Conservation (phyloP, 2,888 invertebrate genomes). For the Spodoptera exigua region DNA sequence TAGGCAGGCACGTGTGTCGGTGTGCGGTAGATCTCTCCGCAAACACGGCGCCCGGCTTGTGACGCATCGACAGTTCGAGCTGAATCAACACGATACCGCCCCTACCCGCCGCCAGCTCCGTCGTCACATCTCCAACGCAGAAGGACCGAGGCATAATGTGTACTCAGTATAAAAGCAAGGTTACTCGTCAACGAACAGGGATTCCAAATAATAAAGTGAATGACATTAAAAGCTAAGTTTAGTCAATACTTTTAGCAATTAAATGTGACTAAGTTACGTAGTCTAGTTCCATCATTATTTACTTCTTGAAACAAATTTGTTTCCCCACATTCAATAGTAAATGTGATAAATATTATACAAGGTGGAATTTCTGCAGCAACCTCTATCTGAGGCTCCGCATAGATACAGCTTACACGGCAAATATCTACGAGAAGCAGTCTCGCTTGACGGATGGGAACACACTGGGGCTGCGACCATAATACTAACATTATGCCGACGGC, state of each 20-base stretch:
- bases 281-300: too few species aligned
- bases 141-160: conserved; percentile 1
- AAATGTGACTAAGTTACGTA: too few species aligned
- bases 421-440: conserved; percentile 46
- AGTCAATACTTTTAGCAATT: too few species aligned
- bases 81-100: conserved; percentile 58
- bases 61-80: conserved; percentile 53
- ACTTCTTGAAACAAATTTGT: too few species aligned
- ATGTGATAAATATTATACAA: not conserved
- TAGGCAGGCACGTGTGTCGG: conserved; percentile 2
- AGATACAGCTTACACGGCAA: conserved; percentile 40
- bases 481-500: conserved; percentile 23
- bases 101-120: conserved; percentile 7
- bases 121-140: conserved; percentile 3
- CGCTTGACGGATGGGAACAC: conserved; percentile 36
- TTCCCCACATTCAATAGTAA: too few species aligned
- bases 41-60: conserved; percentile 42
- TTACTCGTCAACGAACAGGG: too few species aligned
- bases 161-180: not conserved
- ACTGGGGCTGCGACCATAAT: conserved; percentile 17
- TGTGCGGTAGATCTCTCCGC: conserved; percentile 40
- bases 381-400: not conserved
- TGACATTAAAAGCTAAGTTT: too few species aligned
- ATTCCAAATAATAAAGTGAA: too few species aligned
- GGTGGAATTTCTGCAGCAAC: conserved; percentile 20